phyloP scores from a whole-genome alignment of 2,113 vertebrate species.

The Asarcornis scutulata region DNA sequence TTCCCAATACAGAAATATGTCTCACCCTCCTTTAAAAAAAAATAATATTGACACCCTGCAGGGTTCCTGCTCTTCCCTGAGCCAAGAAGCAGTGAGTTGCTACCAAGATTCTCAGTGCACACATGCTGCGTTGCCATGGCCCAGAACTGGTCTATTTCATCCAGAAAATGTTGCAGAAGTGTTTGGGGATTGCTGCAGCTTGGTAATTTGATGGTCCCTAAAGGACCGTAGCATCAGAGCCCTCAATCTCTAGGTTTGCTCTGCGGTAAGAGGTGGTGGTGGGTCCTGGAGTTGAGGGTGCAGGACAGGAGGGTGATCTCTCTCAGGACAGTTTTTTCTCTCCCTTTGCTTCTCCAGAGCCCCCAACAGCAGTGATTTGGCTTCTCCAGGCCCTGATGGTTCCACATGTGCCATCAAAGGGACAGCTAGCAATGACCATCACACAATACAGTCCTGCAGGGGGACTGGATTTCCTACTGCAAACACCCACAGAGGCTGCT shows the following conservation, averaged over 20 bases:
- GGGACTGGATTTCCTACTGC: background rate
- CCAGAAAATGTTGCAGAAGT: rapidly evolving
- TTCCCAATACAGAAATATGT: background rate
- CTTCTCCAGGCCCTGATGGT: rapidly evolving
- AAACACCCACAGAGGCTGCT: rapidly evolving
- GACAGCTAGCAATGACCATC: background rate
- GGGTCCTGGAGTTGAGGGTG: rapidly evolving
- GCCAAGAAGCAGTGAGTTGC: background rate
- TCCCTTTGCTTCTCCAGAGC: background rate
- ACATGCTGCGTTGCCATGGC: rapidly evolving
- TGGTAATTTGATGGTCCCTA: background rate
- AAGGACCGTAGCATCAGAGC: rapidly evolving
- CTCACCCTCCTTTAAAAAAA: background rate
- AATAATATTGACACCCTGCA: background rate
- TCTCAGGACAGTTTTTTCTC: background rate
- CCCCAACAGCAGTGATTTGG: background rate
- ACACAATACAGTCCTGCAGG: background rate
- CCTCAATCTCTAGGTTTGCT: background rate
- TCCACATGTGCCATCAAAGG: background rate
- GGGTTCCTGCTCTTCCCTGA: background rate
- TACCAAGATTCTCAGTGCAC: rapidly evolving
- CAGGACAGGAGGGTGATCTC: background rate
- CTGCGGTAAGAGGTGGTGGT: background rate
- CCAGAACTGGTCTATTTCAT: background rate
- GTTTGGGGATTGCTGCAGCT: background rate